phyloP scores from a whole-genome alignment of 2,113 vertebrate species.

The Corythornis vintsioides region DNA sequence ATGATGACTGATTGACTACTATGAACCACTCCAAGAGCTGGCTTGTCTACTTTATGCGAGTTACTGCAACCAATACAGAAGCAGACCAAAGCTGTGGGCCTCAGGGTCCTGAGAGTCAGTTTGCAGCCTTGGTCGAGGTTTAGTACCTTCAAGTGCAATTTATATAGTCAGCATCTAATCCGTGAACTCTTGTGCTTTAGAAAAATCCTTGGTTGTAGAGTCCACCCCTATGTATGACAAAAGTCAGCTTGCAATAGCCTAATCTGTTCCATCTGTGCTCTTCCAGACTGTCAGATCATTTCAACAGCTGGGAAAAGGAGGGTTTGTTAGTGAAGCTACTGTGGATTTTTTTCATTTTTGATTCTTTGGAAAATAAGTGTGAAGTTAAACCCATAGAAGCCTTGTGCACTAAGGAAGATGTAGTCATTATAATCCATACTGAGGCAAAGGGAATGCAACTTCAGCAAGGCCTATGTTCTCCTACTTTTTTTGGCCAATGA shows the following conservation, averaged over 20 bases:
- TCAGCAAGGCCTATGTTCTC: background rate
- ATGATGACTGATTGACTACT: background rate
- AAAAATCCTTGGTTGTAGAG: background rate
- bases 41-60: background rate
- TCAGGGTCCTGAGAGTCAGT: background rate
- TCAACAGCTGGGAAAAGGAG: background rate
- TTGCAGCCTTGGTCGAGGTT: background rate
- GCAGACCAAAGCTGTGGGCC: background rate
- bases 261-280: background rate
- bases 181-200: background rate
- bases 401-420: background rate
- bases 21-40: background rate
- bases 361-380: background rate
- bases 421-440: background rate
- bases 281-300: background rate
- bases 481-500: background rate
- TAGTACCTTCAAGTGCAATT: background rate
- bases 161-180: fast-evolving
- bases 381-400: background rate
- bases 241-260: background rate
- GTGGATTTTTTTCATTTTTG: background rate
- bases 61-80: background rate
- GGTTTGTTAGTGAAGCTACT: background rate
- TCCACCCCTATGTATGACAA: background rate
- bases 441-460: background rate